These are phyloP conservation scores for Calycopis cecrops DNA, from an alignment of 1,140 invertebrate genomes.

Conservation along the genomic window DNA sequence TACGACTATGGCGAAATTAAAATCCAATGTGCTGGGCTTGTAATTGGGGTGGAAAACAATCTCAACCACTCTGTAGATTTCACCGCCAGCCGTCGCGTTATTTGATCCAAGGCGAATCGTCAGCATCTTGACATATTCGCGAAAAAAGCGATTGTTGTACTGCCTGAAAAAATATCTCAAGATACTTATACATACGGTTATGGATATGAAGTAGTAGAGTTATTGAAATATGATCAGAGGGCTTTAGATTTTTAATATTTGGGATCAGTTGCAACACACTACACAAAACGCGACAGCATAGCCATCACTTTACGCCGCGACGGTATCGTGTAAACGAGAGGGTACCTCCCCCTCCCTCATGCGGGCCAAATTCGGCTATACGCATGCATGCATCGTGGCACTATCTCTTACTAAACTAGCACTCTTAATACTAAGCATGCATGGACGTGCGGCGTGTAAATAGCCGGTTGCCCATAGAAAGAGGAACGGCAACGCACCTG, in stretches of 20 bases:
- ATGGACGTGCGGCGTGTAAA: no score
- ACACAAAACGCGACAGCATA: no score
- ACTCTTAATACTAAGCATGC: background rate
- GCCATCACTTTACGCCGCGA: no score
- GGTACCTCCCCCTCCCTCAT: no score
- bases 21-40: constrained; percentile 51
- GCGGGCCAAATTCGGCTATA: no score
- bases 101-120: constrained; percentile 47
- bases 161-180: constrained; percentile 35
- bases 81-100: constrained; percentile 53
- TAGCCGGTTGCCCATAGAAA: no score
- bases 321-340: background rate
- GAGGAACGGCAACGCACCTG: no score
- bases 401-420: no score
- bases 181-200: background rate
- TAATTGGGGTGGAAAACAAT: constrained; percentile 67
- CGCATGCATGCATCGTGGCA: no score
- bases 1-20: constrained; percentile 53
- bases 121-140: constrained; percentile 60
- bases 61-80: constrained; percentile 45
- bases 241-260: no score
- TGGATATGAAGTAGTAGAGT: background rate
- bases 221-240: no score
- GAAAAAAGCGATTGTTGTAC: constrained; percentile 62
- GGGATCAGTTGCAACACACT: no score